Conservation (phyloP, 2,797 vertebrate genomes). For the Arnoldichthys spilopterus region DNA sequence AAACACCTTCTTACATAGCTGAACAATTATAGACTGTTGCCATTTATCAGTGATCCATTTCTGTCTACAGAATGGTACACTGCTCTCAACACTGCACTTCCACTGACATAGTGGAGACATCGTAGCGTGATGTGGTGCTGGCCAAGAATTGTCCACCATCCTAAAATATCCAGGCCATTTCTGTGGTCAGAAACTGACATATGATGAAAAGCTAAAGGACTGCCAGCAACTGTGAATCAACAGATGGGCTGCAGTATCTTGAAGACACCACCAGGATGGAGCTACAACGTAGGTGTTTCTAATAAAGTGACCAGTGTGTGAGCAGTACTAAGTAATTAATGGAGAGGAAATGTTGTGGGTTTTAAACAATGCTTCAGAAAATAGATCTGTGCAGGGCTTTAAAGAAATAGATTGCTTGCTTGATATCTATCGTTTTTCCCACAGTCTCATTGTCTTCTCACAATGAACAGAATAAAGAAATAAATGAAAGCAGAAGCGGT, state of each 20-base stretch:
- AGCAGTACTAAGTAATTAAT: background rate
- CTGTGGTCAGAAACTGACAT: too few species aligned
- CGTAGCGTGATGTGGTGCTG: too few species aligned
- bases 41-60: too few species aligned
- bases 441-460: background rate
- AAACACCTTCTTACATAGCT: background rate
- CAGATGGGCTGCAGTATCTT: too few species aligned
- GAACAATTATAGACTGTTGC: too few species aligned
- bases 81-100: too few species aligned
- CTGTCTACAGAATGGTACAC: too few species aligned
- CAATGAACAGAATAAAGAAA: background rate
- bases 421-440: background rate
- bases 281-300: background rate
- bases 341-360: too few species aligned
- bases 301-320: background rate
- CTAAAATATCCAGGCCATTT: background rate
- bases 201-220: too few species aligned
- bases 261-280: background rate
- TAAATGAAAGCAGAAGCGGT: background rate
- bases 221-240: too few species aligned
- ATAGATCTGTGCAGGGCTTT: background rate
- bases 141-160: background rate
- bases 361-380: background rate
- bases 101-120: too few species aligned
- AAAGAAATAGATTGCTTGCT: slow-evolving; percentile 3